A percentile compares a stretch with the other conserved stretches of the same genome.
phyloP scores from a whole-genome alignment of 2,888 invertebrate genomes.

The Athrips mouffetella region DNA sequence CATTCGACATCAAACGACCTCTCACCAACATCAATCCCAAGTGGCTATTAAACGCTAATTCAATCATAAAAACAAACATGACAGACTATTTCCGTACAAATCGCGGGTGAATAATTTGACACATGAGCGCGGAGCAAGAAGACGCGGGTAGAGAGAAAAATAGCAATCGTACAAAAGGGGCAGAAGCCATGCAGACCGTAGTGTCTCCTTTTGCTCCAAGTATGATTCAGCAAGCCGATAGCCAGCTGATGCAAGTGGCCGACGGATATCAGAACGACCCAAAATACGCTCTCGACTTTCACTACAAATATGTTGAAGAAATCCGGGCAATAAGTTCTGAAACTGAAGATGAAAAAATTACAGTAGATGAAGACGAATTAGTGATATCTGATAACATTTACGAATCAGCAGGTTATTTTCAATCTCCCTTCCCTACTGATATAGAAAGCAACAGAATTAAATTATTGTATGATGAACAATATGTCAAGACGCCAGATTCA shows the following conservation, averaged over 20 bases:
- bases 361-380: constrained; percentile 52
- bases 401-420: background rate
- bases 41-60: constrained; percentile 61
- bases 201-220: constrained; percentile 52
- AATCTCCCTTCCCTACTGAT: background rate
- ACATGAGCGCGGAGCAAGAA: constrained; percentile 57
- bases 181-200: constrained; percentile 65
- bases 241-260: constrained; percentile 36
- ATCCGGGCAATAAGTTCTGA: constrained; percentile 21
- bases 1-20: constrained; percentile 54
- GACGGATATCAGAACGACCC: constrained; percentile 32
- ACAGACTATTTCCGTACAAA: constrained; percentile 54
- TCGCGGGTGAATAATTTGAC: constrained; percentile 46
- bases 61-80: constrained; percentile 75
- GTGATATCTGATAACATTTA: constrained; percentile 40
- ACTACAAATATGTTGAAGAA: constrained; percentile 25
- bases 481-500: constrained; percentile 14
- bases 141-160: constrained; percentile 27
- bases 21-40: constrained; percentile 43
- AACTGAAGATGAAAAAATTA: constrained; percentile 45
- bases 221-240: constrained; percentile 46
- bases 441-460: background rate
- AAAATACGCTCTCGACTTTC: constrained; percentile 28
- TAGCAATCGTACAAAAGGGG: constrained; percentile 25
- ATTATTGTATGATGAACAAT: background rate